A percentile compares a stretch with the other conserved stretches of the same genome.
Evolutionary conservation across 2,797 vertebrate genomes (phyloP).

Genomic region (Anguilla anguilla): DNA sequence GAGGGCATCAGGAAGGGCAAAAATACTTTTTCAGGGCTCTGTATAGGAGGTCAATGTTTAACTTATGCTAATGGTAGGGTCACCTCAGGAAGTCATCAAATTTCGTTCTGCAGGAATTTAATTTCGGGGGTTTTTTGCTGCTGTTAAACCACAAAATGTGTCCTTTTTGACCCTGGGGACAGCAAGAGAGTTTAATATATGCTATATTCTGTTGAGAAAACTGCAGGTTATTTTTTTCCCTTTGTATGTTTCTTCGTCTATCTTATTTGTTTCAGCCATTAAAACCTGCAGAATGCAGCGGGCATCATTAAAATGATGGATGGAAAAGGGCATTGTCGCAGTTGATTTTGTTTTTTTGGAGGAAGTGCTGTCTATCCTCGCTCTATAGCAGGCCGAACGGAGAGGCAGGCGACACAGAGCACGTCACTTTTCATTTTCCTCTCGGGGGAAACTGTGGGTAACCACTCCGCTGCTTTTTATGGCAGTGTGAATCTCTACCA

Average conservation of each 20-base stretch:
- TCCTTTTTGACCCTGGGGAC: too few species aligned
- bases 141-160: too few species aligned
- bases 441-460: slow-evolving; percentile 8
- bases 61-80: too few species aligned
- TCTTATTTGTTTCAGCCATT: background rate
- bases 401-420: background rate
- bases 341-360: slow-evolving; percentile 7
- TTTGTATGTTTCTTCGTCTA: background rate
- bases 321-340: slow-evolving; percentile 27
- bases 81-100: too few species aligned
- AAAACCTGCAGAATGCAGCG: background rate
- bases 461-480: slow-evolving; percentile 12
- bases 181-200: background rate
- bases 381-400: slow-evolving; percentile 17
- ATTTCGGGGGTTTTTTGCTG: too few species aligned
- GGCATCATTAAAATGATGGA: slow-evolving; percentile 6
- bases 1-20: too few species aligned
- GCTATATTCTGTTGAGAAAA: background rate
- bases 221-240: background rate
- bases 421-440: slow-evolving; percentile 30
- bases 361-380: background rate
- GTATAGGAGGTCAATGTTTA: too few species aligned
- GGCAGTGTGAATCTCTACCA: background rate
- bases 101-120: too few species aligned
- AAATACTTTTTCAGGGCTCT: too few species aligned